Conservation (phyloP, 2,888 invertebrate genomes). For the Microchrysa polita region DNA sequence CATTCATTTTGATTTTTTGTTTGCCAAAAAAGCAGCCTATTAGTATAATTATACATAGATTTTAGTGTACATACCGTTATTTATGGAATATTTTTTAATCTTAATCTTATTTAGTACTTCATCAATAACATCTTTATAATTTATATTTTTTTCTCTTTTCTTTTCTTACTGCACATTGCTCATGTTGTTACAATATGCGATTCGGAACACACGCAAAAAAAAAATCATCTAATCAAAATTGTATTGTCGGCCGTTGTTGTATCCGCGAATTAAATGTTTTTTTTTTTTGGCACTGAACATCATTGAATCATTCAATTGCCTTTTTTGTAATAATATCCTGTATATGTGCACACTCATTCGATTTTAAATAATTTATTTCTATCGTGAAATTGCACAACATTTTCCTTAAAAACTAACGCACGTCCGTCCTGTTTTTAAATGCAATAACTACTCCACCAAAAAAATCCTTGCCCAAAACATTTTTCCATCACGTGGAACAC, state of each 20-base stretch:
- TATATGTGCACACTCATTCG: not conserved
- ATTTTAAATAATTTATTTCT: not conserved
- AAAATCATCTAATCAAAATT: conserved; percentile 32
- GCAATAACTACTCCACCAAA: not conserved
- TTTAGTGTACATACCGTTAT: not conserved
- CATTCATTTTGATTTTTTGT: too few relatives aligned
- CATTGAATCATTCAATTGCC: not conserved
- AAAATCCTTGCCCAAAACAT: not conserved
- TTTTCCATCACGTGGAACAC: not conserved
- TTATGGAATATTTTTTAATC: not conserved
- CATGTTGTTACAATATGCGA: conserved; percentile 34
- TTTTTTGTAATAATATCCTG: conserved; percentile 21
- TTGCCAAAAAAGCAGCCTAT: too few relatives aligned
- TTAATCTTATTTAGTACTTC: not conserved
- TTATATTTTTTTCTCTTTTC: conserved; percentile 27
- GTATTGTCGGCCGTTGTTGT: conserved; percentile 23
- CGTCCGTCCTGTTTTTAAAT: not conserved
- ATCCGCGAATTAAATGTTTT: conserved; percentile 3
- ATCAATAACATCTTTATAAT: conserved; percentile 16
- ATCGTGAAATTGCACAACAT: conserved; percentile 2
- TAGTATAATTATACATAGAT: not conserved
- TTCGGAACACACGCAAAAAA: not conserved
- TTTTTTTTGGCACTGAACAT: not conserved
- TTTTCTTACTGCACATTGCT: conserved; percentile 27
- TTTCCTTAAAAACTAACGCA: not conserved